Percentiles rank a stretch among this genome's conserved stretches.
Evolutionary conservation across 2,888 invertebrate species (phyloP).

Genomic region (Erynnis tages): DNA sequence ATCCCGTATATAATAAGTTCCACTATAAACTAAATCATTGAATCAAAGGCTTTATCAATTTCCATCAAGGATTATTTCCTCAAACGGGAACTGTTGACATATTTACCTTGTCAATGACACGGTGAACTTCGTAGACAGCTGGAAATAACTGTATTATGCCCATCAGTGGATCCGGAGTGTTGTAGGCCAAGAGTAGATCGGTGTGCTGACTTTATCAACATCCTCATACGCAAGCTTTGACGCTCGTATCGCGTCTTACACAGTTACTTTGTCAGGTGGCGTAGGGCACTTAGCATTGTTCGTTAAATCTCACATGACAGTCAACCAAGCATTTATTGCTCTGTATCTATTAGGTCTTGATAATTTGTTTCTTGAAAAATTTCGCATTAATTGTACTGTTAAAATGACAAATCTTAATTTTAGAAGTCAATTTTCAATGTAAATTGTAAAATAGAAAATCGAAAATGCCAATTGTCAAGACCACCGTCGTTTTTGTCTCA

Average conservation of each 20-base stretch:
- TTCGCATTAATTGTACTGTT: neutral
- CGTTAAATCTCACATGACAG: slow-evolving; percentile 77
- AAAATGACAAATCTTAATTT: no score
- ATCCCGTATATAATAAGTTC: neutral
- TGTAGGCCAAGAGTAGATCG: slow-evolving; percentile 69
- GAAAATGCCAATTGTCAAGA: slow-evolving; percentile 23
- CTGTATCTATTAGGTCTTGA: slow-evolving; percentile 39
- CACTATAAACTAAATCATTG: neutral
- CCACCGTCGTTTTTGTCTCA: slow-evolving; percentile 26
- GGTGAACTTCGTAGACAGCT: slow-evolving; percentile 47
- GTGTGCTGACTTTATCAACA: slow-evolving; percentile 66
- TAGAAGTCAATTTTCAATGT: neutral
- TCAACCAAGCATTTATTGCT: slow-evolving; percentile 77
- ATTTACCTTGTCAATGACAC: slow-evolving; percentile 60
- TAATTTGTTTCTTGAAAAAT: neutral
- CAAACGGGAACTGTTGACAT: slow-evolving; percentile 41
- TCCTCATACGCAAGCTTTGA: slow-evolving; percentile 43
- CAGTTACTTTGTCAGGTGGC: slow-evolving; percentile 69
- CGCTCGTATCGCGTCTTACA: slow-evolving; percentile 26
- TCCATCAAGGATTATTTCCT: slow-evolving; percentile 42
- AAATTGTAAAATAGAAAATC: neutral
- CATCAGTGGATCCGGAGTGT: slow-evolving; percentile 78
- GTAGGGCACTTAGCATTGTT: slow-evolving; percentile 68
- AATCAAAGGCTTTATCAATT: no score
- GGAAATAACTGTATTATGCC: slow-evolving; percentile 81